Evolutionary conservation across 2,888 invertebrate species (phyloP), one percentile per base, ranked within the genome.

Genomic region (Ornithoptera alexandrae): DNA sequence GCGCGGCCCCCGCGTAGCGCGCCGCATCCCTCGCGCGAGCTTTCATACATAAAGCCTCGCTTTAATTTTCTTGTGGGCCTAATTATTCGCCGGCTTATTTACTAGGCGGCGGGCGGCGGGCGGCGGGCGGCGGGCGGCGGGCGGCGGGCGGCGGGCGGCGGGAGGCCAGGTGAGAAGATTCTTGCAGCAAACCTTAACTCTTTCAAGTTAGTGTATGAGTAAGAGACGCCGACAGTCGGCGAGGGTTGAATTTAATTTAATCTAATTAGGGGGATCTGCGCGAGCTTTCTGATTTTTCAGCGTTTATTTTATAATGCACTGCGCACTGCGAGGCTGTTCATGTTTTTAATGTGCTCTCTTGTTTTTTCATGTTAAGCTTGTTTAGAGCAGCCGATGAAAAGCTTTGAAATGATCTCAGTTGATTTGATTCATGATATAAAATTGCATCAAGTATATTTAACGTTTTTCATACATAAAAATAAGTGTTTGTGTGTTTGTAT

Each of bases 11-110:
- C 3, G 30, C 30, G 30, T 30, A 30, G 30, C 30, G 30, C 30
- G 30, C 5, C 30, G 30, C 30, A 5, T 30, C 30, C 30, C 30
- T 30, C 30, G 42, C 42, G 42, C 42, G n/a, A 15, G 67, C 73
- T 74, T 75, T 72, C 67, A 68, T 59, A 68, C 68, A 68, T 73
- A 77, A 77, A 78, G 77, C 75, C 74, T 77, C 72, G 80, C 82
- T 81, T 84, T 84, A 85, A 86, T 86, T 84, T 87, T 84, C 88
- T 87, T 86, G 84, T 87, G 83, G 85, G 87, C 86, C 88, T 88
- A 88, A 89, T 89, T 90, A 89, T 87, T 85, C 84, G 83, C 79
- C 75, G 72, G 87, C 88, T 88, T 88, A 89, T 77, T 76, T 74
- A 70, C 65, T 22, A 46, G 20, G 50, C 62, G 61, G 75, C 42